Base-by-base conservation (phyloP, 2,113 vertebrate species). In the Cyanoramphus novaezelandiae region DNA sequence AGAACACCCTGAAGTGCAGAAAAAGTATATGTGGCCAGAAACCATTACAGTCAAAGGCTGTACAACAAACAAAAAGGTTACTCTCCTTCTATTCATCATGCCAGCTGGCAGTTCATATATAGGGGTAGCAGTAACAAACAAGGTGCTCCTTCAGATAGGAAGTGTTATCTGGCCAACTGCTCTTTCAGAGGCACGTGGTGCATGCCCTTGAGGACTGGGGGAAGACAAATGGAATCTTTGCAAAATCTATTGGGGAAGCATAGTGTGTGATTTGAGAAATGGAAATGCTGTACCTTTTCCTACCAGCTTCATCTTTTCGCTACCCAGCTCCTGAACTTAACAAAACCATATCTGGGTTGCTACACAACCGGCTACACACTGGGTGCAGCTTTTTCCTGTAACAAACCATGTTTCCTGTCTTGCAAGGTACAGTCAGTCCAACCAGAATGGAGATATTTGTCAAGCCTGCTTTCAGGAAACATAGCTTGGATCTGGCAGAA, bases 301-400 rank as follows among this genome's bases (percentile, higher is more conserved):
- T 55, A 41, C 2, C 5, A 7, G 4, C 14, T 79, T 68, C 35
- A 13, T 37, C 47, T 47, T 43, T 17, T 68, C n/a, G 39, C 67
- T 78, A 68, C 29, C 24, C 69, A 86, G 57, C 31, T 60, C 41
- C n/a, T 39, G 25, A 79, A 43, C 4, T 80, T 77, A 47, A 37
- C 1, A 89, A 76, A 89, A 28, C 20, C 1, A 0, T 35, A 43
- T 63, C 53, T 2, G 2, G 82, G 62, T 49, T 78, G 67, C 47
- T 65, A 35, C 15, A 25, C 7, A 11, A 79, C 62, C 44, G 74
- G 70, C 47, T 65, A 33, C 21, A 28, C 6, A 11, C 5, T 6
- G 23, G 74, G 83, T 53, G 37, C 92, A 86, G 74, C 94, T 91
- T 94, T 91, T 96, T 96, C 93, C 96, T 92, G 92, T 52, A 79